phyloP scores from a whole-genome alignment of 2,888 invertebrate species.

The Entomobrya multifasciata region DNA sequence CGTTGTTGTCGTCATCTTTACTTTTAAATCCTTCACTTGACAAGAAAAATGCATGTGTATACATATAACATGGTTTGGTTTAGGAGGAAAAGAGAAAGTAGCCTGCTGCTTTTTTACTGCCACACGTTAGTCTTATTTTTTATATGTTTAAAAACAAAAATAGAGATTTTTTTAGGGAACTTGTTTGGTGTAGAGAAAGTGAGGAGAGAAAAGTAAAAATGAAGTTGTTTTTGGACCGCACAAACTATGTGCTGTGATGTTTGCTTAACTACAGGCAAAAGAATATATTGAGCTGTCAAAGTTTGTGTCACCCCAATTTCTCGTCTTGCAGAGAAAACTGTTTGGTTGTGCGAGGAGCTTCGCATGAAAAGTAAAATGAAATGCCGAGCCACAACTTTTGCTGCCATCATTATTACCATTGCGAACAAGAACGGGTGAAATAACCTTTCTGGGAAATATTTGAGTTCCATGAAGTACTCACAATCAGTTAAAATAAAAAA shows the following conservation, averaged over 20 bases:
- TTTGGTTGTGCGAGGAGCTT: neutral
- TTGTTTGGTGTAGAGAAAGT: neutral
- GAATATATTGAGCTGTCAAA: conserved; percentile 63
- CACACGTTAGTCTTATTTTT: conserved; percentile 10
- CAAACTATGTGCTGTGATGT: neutral
- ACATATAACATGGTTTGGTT: neutral
- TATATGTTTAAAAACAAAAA: neutral
- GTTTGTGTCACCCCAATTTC: conserved; percentile 64
- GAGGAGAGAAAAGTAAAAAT: conserved; percentile 28
- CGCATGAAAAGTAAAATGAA: neutral
- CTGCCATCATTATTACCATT: neutral
- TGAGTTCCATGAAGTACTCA: neutral
- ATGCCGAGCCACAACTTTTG: conserved; percentile 19
- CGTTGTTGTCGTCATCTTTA: conserved; percentile 28
- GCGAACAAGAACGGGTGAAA: neutral
- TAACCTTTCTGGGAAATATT: neutral
- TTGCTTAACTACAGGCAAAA: conserved; percentile 5
- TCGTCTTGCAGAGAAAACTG: conserved; percentile 34
- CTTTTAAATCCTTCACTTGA: conserved; percentile 34
- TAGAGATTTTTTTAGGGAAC: neutral
- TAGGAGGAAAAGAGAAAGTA: neutral
- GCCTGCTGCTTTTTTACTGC: neutral
- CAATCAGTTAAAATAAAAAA: neutral
- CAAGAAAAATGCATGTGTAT: conserved; percentile 17
- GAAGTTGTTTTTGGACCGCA: conserved; percentile 45